These are phyloP conservation scores for Sarotherodon lohbergeri DNA, from an alignment of 2,113 vertebrate genomes.

Conservation along the genomic window DNA sequence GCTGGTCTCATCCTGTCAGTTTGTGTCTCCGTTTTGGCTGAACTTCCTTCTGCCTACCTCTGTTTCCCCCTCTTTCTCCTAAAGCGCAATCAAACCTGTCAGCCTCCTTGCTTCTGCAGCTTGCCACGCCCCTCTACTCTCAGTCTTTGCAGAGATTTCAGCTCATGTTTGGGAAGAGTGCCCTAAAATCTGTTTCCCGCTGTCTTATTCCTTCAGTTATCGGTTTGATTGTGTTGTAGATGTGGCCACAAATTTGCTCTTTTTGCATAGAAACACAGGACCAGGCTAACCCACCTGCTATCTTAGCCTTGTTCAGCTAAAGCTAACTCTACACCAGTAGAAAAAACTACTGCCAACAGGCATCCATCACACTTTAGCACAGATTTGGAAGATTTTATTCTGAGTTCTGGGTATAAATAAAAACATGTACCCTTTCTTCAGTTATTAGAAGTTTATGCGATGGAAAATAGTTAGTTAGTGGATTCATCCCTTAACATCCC, in stretches of 20 bases:
- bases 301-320: background rate
- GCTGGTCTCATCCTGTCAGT: background rate
- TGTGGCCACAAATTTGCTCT: background rate
- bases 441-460: background rate
- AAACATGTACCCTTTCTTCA: background rate
- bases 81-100: background rate
- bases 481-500: background rate
- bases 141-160: background rate
- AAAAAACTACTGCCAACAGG: background rate
- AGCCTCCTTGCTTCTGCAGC: background rate
- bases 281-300: background rate
- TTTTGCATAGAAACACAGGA: no score
- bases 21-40: background rate
- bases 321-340: background rate
- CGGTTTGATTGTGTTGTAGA: background rate
- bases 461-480: background rate
- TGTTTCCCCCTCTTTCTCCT: background rate
- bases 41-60: background rate
- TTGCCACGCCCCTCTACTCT: background rate
- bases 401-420: background rate
- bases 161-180: background rate
- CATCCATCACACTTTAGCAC: background rate
- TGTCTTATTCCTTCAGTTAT: background rate
- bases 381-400: background rate
- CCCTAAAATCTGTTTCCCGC: fast-evolving